Conservation (phyloP, 2,113 vertebrate species). For the Lamprologus sp. region DNA sequence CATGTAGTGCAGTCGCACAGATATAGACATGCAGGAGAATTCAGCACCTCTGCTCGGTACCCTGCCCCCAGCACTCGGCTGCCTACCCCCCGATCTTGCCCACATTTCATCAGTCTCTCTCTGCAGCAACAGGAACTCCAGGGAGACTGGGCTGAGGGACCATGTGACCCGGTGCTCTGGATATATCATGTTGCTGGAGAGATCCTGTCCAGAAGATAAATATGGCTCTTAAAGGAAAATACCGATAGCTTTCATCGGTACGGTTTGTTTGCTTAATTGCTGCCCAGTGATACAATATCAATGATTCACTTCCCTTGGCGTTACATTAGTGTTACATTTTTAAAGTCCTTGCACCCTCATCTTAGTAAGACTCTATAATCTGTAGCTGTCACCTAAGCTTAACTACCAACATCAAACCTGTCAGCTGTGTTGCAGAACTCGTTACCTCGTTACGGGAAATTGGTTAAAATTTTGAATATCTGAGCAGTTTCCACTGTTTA, state of each 20-base stretch:
- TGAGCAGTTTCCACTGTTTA: not conserved
- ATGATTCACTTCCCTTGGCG: not conserved
- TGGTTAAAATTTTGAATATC: not conserved
- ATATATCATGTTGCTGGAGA: constrained; percentile 70
- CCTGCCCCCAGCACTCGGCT: not conserved
- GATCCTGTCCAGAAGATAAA: constrained; percentile 54
- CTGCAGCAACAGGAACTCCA: constrained; percentile 70
- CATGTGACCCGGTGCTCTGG: constrained; percentile 70
- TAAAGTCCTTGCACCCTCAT: not conserved
- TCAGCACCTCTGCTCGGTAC: not conserved
- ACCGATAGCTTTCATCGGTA: not conserved
- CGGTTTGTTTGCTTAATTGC: constrained; percentile 4
- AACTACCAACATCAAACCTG: not conserved
- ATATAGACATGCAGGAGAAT: not conserved
- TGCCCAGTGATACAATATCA: not conserved
- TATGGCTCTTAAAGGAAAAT: constrained; percentile 53
- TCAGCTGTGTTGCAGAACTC: not conserved
- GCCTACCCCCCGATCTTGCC: not conserved
- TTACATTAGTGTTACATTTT: not conserved
- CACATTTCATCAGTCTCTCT: constrained; percentile 63
- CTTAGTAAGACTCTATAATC: not conserved
- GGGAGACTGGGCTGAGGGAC: constrained; percentile 54
- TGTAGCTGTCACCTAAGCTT: not conserved
- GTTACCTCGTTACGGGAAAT: not conserved
- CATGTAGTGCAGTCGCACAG: not conserved